A percentile compares a stretch with the other conserved stretches of the same genome.
Evolutionary conservation across 2,888 invertebrate species (phyloP).

Genomic region (Morinoia aosen): DNA sequence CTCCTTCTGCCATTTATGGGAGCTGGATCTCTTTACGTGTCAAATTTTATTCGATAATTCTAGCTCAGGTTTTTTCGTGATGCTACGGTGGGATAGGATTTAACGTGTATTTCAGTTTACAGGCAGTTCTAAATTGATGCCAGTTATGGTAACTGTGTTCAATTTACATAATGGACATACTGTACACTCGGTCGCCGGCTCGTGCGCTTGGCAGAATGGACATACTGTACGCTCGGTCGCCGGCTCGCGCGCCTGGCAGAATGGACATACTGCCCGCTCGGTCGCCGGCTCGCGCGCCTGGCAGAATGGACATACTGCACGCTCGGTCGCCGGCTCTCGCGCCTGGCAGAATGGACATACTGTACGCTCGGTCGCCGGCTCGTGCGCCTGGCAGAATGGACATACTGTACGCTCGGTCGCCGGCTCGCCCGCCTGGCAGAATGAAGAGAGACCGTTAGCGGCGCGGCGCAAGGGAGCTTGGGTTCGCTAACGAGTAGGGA

Average conservation of each 20-base stretch:
- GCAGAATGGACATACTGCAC: too few species aligned
- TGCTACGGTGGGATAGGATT: neutral
- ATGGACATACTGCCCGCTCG: too few species aligned
- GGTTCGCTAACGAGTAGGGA: constrained; percentile 17
- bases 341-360: too few species aligned
- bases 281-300: too few species aligned
- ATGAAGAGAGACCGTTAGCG: neutral
- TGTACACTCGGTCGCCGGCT: too few species aligned
- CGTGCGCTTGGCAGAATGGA: too few species aligned
- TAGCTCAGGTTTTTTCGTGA: neutral
- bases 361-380: too few species aligned
- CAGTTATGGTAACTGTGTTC: too few species aligned
- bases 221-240: too few species aligned
- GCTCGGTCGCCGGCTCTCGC: too few species aligned
- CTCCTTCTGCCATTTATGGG: neutral
- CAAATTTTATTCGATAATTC: neutral
- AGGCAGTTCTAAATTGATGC: neutral
- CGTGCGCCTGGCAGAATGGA: neutral
- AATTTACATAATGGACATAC: too few species aligned
- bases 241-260: too few species aligned
- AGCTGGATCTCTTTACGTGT: neutral
- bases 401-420: neutral
- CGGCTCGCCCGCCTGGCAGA: neutral
- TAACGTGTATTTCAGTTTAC: neutral
- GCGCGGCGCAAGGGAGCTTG: neutral